Evolutionary conservation across 2,888 invertebrate genomes (phyloP).

Genomic region (Limnephilus auricula): DNA sequence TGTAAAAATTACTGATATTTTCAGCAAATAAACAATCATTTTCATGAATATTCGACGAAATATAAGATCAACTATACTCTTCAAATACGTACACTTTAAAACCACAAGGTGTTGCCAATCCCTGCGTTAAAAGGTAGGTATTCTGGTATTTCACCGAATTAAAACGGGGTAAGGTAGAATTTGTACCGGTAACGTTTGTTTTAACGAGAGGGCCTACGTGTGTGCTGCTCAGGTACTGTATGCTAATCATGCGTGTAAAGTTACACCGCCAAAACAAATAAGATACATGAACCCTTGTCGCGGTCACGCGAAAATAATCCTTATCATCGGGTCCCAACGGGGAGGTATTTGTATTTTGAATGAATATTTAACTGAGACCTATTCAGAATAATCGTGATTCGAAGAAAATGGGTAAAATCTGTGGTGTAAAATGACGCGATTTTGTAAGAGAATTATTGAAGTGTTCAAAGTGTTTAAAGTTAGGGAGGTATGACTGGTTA

Average conservation of each 20-base stretch:
- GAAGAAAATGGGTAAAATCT: neutral
- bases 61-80: neutral
- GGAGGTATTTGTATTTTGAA: neutral
- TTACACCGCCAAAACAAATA: neutral
- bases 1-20: too few species aligned
- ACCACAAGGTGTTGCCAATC: neutral
- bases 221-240: neutral
- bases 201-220: slow-evolving; percentile 24
- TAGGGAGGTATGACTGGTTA: neutral
- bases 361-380: neutral
- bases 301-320: slow-evolving; percentile 9
- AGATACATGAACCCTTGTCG: neutral
- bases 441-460: neutral
- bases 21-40: too few species aligned
- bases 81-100: neutral
- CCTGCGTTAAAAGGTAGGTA: neutral
- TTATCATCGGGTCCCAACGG: neutral
- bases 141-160: neutral
- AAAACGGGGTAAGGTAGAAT: slow-evolving; percentile 20
- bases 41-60: neutral
- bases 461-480: neutral
- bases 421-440: neutral
- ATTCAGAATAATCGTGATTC: neutral
- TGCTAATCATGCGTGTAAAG: slow-evolving; percentile 27
- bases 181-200: slow-evolving; percentile 15